Conservation (phyloP, 2,113 vertebrate genomes). For the Ailuropoda melanoleuca region DNA sequence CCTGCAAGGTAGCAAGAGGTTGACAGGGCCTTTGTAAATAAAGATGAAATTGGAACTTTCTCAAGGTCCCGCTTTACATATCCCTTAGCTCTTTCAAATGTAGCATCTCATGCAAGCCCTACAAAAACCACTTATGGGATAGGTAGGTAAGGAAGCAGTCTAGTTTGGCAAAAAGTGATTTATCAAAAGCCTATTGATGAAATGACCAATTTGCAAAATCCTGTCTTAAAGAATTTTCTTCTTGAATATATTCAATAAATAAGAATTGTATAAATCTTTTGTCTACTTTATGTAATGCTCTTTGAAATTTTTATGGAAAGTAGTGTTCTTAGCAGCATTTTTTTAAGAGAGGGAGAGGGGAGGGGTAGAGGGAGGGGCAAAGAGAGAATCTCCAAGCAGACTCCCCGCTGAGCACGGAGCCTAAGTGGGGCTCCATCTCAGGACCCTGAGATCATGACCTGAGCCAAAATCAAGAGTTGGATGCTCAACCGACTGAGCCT, state of each 20-base stretch:
- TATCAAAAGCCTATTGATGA: neutral
- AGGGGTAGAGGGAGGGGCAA: too few relatives aligned
- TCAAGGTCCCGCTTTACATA: neutral
- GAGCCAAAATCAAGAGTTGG: neutral
- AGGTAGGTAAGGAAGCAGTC: neutral
- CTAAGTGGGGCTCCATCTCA: neutral
- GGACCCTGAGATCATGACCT: neutral
- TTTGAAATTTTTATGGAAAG: neutral
- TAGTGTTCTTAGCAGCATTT: neutral
- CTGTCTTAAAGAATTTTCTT: neutral
- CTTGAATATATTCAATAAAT: constrained; percentile 5
- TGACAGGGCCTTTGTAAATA: neutral
- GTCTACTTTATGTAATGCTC: neutral
- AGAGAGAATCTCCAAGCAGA: too few relatives aligned
- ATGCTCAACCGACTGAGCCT: neutral
- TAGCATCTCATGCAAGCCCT: neutral
- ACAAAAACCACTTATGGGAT: neutral
- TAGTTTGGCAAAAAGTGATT: neutral
- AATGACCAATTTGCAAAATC: neutral
- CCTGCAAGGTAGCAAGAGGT: neutral
- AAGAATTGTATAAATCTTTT: neutral
- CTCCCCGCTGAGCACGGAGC: too few relatives aligned
- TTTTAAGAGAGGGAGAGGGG: neutral
- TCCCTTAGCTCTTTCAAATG: neutral
- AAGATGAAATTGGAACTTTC: neutral